phyloP scores from a whole-genome alignment of 2,888 invertebrate genomes.

The Phaedon cochleariae region DNA sequence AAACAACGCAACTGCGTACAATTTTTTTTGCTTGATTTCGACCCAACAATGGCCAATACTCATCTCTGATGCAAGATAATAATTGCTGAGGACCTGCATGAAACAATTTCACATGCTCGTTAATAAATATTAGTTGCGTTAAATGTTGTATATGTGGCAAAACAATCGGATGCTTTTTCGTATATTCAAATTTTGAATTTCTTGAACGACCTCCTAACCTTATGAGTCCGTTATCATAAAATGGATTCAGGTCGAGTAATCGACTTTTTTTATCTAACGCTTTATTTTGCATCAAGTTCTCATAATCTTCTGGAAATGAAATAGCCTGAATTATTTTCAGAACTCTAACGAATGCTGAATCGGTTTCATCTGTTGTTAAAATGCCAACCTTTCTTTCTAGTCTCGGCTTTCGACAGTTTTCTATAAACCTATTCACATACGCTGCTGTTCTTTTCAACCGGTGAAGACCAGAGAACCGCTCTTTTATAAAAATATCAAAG shows the following conservation, averaged over 20 bases:
- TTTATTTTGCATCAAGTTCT: conserved; percentile 1
- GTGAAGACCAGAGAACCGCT: background rate
- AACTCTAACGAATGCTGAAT: conserved; percentile 11
- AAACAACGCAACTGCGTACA: conserved; percentile 34
- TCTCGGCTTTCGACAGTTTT: background rate
- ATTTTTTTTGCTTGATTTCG: conserved; percentile 31
- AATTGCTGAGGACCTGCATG: conserved; percentile 37
- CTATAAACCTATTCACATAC: background rate
- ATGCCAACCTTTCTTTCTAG: background rate
- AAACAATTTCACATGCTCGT: conserved; percentile 32
- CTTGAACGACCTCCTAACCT: conserved; percentile 33
- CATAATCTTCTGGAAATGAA: conserved; percentile 18
- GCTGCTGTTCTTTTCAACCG: background rate
- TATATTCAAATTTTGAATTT: conserved; percentile 33
- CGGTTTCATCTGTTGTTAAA: conserved; percentile 4
- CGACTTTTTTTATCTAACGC: conserved; percentile 16
- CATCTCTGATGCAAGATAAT: conserved; percentile 34
- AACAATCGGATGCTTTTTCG: conserved; percentile 39
- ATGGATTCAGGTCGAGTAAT: conserved; percentile 34
- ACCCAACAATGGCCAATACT: conserved; percentile 42
- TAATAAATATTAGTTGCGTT: conserved; percentile 32
- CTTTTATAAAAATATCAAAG: background rate
- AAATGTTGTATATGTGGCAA: conserved; percentile 32
- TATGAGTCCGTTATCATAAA: conserved; percentile 29
- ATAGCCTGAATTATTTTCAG: conserved; percentile 15